Evolutionary conservation across 2,888 invertebrate genomes (phyloP).

Genomic region (Drosophila parthenogenetica): DNA sequence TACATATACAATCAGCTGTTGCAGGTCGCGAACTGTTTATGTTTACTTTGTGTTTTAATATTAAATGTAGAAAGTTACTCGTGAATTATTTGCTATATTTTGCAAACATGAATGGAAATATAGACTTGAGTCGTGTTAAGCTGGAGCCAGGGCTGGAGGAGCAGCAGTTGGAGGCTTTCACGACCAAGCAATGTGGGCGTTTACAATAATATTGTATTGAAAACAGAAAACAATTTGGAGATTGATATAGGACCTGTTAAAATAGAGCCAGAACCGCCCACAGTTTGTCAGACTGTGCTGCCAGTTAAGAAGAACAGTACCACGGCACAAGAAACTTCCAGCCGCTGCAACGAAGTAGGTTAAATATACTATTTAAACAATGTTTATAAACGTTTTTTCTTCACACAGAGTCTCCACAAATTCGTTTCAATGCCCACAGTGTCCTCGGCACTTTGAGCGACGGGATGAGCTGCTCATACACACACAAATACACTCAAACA

Average conservation of each 20-base stretch:
- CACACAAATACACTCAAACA: slow-evolving; percentile 27
- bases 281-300: neutral
- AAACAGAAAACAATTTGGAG: slow-evolving; percentile 6
- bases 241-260: slow-evolving; percentile 38
- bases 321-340: neutral
- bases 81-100: neutral
- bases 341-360: neutral
- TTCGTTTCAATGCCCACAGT: slow-evolving; percentile 29
- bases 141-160: slow-evolving; percentile 11
- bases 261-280: slow-evolving; percentile 18
- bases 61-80: neutral
- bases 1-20: slow-evolving; percentile 26
- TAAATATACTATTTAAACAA: neutral
- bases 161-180: neutral
- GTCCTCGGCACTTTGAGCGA: slow-evolving; percentile 22
- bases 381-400: neutral
- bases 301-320: neutral
- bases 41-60: slow-evolving; percentile 7
- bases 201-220: neutral
- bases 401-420: neutral
- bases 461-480: slow-evolving; percentile 35
- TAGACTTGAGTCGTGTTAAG: slow-evolving; percentile 33
- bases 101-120: neutral
- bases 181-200: neutral
- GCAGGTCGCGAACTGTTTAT: slow-evolving; percentile 4